Evolutionary conservation across 2,797 vertebrate genomes (phyloP).

Genomic region (Glyptemys insculpta): DNA sequence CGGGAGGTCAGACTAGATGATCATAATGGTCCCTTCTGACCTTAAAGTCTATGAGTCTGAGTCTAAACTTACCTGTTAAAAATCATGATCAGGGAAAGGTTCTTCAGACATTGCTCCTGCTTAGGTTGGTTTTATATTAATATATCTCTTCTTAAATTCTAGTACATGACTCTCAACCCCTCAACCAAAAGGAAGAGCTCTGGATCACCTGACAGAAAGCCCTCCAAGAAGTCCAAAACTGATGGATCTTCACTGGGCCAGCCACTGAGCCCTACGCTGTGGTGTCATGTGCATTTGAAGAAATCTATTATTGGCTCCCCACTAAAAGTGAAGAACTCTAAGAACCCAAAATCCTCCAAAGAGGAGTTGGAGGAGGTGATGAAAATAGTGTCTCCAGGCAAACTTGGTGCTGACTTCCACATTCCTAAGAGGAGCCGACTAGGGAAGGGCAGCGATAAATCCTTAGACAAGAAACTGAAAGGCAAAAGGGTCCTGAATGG

Average conservation of each 20-base stretch:
- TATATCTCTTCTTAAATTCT: conserved; percentile 60
- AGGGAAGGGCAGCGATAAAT: conserved; percentile 81
- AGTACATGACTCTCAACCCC: conserved; percentile 97
- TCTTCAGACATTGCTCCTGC: conserved; percentile 11
- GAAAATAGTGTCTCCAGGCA: conserved; percentile 83
- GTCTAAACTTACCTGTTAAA: background rate
- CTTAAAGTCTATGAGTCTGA: too few relatives aligned
- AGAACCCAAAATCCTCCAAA: conserved; percentile 81
- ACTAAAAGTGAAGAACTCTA: conserved; percentile 93
- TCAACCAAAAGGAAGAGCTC: conserved; percentile 92
- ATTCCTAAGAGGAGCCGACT: conserved; percentile 80
- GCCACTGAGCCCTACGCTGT: conserved; percentile 91
- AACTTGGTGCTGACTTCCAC: conserved; percentile 82
- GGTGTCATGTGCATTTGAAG: conserved; percentile 93
- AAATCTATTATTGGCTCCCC: conserved; percentile 91
- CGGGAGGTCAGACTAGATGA: too few relatives aligned
- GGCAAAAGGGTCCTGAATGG: conserved; percentile 87
- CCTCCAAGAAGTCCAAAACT: conserved; percentile 89
- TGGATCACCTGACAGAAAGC: conserved; percentile 89
- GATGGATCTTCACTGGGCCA: conserved; percentile 85
- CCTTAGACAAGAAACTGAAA: conserved; percentile 86
- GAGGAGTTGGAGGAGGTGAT: conserved; percentile 84
- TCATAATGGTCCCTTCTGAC: too few relatives aligned
- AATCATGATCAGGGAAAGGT: background rate
- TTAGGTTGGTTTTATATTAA: conserved; percentile 42